Percentiles rank a stretch among this genome's conserved stretches.
Evolutionary conservation across 2,113 vertebrate genomes (phyloP).

Genomic region (Salvator merianae): DNA sequence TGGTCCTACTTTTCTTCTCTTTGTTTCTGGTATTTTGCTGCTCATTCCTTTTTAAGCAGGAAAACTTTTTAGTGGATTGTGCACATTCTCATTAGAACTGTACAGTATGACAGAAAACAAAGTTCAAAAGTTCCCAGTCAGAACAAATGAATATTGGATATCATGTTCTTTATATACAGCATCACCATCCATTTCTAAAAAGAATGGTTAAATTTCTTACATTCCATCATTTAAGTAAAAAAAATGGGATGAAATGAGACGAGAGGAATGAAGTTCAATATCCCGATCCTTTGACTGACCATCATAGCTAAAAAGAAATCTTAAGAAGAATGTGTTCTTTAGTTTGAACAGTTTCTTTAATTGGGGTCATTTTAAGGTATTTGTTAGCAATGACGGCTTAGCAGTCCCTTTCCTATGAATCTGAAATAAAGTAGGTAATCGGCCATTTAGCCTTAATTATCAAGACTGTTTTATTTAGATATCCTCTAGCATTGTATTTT

Average conservation of each 20-base stretch:
- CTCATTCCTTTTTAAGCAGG: not conserved
- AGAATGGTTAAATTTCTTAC: conserved; percentile 29
- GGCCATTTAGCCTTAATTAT: conserved; percentile 61
- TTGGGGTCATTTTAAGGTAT: conserved; percentile 58
- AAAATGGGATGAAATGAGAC: conserved; percentile 45
- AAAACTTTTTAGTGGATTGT: not conserved
- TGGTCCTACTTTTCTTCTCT: not conserved
- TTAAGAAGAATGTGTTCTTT: conserved; percentile 53
- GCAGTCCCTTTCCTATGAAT: conserved; percentile 53
- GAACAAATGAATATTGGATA: not conserved
- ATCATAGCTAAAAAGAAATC: conserved; percentile 64
- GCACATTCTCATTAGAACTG: not conserved
- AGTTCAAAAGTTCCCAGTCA: conserved; percentile 20
- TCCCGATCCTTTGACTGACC: conserved; percentile 55
- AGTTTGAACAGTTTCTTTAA: conserved; percentile 60
- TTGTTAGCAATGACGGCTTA: conserved; percentile 51
- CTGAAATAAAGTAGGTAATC: conserved; percentile 61
- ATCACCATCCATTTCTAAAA: conserved; percentile 7
- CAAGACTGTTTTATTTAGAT: conserved; percentile 55
- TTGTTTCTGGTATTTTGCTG: not conserved
- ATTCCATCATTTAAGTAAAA: conserved; percentile 49
- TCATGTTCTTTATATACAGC: conserved; percentile 13
- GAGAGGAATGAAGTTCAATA: conserved; percentile 47
- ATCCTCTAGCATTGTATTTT: conserved; percentile 33
- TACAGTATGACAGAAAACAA: not conserved